A percentile compares a stretch with the other conserved stretches of the same genome.
Evolutionary conservation across 2,113 vertebrate genomes (phyloP).

Genomic region (Serilophus lunatus): DNA sequence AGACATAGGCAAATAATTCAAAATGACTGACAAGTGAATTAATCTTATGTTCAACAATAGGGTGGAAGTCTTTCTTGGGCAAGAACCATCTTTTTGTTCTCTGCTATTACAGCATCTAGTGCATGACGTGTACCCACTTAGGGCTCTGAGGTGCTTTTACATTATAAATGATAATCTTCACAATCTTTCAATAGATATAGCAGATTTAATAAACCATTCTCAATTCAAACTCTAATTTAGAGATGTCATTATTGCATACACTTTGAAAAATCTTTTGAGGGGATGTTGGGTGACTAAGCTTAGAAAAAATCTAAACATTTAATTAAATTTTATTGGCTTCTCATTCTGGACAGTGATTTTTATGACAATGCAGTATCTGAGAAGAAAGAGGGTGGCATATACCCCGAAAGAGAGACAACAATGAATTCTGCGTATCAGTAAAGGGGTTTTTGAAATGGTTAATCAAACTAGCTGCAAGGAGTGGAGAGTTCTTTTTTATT

Average conservation of each 20-base stretch:
- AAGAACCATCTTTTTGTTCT: neutral
- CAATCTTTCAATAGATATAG: neutral
- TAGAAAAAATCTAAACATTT: neutral
- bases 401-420: neutral
- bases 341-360: neutral
- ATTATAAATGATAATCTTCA: neutral
- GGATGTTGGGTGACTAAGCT: neutral
- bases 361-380: neutral
- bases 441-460: neutral
- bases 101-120: neutral
- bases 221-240: slow-evolving; percentile 10
- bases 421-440: neutral
- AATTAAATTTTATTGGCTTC: slow-evolving; percentile 5
- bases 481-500: neutral
- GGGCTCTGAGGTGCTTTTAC: slow-evolving; percentile 6
- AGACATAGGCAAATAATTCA: neutral
- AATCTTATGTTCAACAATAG: neutral
- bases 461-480: neutral
- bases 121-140: neutral
- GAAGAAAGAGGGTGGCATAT: neutral
- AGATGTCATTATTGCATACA: neutral
- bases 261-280: neutral
- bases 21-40: neutral
- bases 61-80: neutral
- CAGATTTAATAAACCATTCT: slow-evolving; percentile 5